Base-by-base conservation (phyloP, 2,888 invertebrate genomes). In the Luperina testacea region DNA sequence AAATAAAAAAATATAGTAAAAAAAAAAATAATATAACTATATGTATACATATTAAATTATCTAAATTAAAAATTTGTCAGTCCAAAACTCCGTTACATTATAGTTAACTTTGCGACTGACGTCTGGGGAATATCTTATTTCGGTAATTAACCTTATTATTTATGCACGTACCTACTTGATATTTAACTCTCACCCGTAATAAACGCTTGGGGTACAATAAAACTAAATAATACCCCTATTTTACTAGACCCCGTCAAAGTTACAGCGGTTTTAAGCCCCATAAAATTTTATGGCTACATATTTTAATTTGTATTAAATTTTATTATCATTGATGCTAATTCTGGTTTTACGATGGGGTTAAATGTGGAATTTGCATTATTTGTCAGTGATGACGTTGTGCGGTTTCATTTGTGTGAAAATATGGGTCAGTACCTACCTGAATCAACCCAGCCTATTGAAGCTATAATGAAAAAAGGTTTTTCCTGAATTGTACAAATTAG, bases 261-360 rank as follows among this genome's bases (percentile, higher is more conserved):
- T 77, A 81, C 80, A 73, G 53, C 80, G 51, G 78, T 80, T 76
- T 76, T 77, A 77, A 76, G 42, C 65, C 72, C 48, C 32, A 70
- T 79, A 76, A 82, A 87, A 84, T 79, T 78, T 77, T 61, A 77
- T 57, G 57, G 61, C 64, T 65, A 67, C 53, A 82, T 82, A 78
- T 79, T 88, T 87, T 79, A 82, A 89, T 82, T 84, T 69, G 38
- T 75, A 77, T 84, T 80, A 71, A 72, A 78, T 87, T 79, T 84
- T 81, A 88, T 77, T 77, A 74, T 78, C 74, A 82, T 88, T 85
- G 68, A 65, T 32, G 65, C 64, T 80, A 86, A 77, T 86, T 83
- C 27, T 27, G 67, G 72, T 76, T 83, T 80, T 75, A 85, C 51
- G 79, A 59, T 63, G n/a, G 59, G 69, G 53, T 64, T 70, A 32